phyloP scores from a whole-genome alignment of 2,113 vertebrate genomes.

The Oreotrochilus melanogaster region DNA sequence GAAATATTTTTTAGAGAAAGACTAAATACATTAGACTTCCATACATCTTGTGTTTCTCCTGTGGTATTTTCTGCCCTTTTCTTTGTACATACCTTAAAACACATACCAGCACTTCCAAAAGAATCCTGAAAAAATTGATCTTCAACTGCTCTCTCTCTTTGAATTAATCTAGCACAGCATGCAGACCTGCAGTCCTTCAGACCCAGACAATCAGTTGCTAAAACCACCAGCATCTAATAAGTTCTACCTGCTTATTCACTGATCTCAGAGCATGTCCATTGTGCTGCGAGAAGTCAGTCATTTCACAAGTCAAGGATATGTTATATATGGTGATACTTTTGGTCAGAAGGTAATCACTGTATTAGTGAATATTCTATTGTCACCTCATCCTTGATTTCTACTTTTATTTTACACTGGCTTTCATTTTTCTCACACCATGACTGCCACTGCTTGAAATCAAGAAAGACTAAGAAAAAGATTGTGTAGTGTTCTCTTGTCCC shows the following conservation, averaged over 20 bases:
- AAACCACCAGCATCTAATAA: not conserved
- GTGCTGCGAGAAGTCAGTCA: not conserved
- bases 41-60: not conserved
- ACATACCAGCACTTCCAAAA: not conserved
- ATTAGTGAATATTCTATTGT: not conserved
- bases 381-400: not conserved
- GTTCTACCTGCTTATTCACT: not conserved
- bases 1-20: not conserved
- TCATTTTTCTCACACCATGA: not conserved
- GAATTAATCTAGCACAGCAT: not conserved
- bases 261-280: fast-evolving
- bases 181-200: not conserved
- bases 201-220: not conserved
- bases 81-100: not conserved
- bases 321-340: not conserved
- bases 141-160: not conserved
- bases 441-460: not conserved
- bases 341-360: not conserved
- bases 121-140: not conserved
- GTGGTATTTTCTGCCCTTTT: not conserved
- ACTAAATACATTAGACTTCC: not conserved
- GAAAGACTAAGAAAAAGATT: not conserved
- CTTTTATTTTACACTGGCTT: not conserved
- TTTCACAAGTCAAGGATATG: not conserved
- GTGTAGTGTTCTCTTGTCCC: constrained; percentile 75